Percentiles rank a stretch among this genome's conserved stretches.
phyloP scores from a whole-genome alignment of 2,888 invertebrate genomes.

The Harpagoxenus sublaevis region DNA sequence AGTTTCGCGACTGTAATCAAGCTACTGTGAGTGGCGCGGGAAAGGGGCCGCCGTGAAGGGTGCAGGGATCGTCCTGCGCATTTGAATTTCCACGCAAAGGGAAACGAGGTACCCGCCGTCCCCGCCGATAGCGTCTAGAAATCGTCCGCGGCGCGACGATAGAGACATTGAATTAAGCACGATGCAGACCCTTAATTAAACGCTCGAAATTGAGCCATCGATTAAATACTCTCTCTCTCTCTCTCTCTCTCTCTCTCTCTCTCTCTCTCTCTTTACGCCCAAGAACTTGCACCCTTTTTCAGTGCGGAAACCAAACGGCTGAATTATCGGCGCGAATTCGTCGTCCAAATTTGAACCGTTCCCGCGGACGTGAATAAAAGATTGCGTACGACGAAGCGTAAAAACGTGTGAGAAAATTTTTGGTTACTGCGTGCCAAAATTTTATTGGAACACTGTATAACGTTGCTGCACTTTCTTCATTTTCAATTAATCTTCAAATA shows the following conservation, averaged over 20 bases:
- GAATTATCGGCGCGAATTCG: conserved; percentile 27
- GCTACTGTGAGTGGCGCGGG: conserved; percentile 49
- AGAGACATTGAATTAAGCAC: conserved; percentile 55
- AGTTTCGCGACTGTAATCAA: conserved; percentile 63
- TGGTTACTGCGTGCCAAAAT: background rate
- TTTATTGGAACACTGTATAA: background rate
- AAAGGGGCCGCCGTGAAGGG: conserved; percentile 35
- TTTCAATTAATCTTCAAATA: background rate
- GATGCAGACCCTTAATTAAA: conserved; percentile 57
- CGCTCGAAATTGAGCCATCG: conserved; percentile 53
- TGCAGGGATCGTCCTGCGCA: conserved; percentile 54
- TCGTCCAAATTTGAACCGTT: background rate
- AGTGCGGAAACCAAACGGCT: conserved; percentile 10
- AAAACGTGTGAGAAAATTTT: background rate
- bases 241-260: background rate
- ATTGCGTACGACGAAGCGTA: background rate
- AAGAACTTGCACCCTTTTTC: conserved; percentile 34
- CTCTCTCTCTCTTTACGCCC: background rate
- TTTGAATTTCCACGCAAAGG: conserved; percentile 75
- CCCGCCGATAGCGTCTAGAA: conserved; percentile 52
- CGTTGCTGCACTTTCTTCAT: no score
- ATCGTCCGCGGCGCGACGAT: conserved; percentile 50
- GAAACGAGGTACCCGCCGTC: conserved; percentile 57
- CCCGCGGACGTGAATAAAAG: background rate
- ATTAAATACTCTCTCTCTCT: conserved; percentile 35